Percentiles rank a stretch among this genome's conserved stretches.
Conservation (phyloP, 2,888 invertebrate genomes). For the Limnephilus auricula region DNA sequence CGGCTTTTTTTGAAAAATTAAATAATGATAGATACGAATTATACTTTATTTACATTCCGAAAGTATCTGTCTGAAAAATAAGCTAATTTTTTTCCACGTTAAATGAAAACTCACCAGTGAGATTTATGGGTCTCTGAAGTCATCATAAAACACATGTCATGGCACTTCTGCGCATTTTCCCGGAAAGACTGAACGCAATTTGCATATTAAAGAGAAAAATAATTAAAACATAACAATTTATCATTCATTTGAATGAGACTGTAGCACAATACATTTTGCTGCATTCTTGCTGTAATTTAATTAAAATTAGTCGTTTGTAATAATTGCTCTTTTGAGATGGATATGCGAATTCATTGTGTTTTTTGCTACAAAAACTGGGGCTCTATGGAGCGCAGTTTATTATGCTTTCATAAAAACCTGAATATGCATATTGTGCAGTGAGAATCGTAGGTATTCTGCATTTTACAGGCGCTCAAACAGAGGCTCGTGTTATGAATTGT, state of each 20-base stretch:
- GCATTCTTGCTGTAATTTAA: neutral
- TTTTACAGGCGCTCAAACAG: neutral
- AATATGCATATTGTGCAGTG: conserved; percentile 20
- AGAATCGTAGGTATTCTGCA: neutral
- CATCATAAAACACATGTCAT: neutral
- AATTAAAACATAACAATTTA: neutral
- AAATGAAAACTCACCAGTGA: neutral
- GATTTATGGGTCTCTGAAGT: neutral
- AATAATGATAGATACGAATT: no score
- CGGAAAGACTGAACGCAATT: neutral
- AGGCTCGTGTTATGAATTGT: neutral
- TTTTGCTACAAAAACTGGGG: neutral
- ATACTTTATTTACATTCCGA: neutral
- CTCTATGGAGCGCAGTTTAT: conserved; percentile 20
- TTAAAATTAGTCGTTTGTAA: conserved; percentile 36
- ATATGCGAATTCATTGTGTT: neutral
- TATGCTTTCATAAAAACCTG: conserved; percentile 32
- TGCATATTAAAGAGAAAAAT: conserved; percentile 2
- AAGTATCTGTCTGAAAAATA: neutral
- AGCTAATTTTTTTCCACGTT: neutral
- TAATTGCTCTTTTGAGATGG: conserved; percentile 1
- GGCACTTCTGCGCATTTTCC: neutral
- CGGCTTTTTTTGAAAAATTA: no score
- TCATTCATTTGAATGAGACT: neutral
- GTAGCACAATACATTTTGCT: neutral